phyloP scores from a whole-genome alignment of 2,888 invertebrate species.

The Tortricodes alternella region DNA sequence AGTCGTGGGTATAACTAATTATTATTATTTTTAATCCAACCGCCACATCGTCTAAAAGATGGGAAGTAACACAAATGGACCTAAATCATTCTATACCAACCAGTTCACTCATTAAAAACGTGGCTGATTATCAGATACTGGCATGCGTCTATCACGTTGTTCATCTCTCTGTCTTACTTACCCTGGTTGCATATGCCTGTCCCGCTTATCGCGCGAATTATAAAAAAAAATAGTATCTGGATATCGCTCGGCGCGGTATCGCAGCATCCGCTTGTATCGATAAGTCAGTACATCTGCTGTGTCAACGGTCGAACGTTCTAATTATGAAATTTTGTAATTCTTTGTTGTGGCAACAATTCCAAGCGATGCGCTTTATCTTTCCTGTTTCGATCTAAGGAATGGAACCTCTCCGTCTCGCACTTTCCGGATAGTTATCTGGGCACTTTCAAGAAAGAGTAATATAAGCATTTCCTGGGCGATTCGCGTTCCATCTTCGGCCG shows the following conservation, averaged over 20 bases:
- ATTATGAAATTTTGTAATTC: constrained; percentile 28
- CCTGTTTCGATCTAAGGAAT: no score
- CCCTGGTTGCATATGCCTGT: constrained; percentile 35
- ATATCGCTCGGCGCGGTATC: constrained; percentile 27
- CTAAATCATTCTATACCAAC: constrained; percentile 23
- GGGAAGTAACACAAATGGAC: no score
- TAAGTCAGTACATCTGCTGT: constrained; percentile 65
- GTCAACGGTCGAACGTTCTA: constrained; percentile 55
- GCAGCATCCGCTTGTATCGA: constrained; percentile 39
- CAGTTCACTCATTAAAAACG: constrained; percentile 27
- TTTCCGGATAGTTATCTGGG: no score
- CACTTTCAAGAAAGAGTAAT: no score
- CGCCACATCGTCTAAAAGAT: no score
- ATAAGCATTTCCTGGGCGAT: no score
- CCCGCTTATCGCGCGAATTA: constrained; percentile 58
- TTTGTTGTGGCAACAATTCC: no score
- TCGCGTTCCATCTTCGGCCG: no score
- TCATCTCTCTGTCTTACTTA: constrained; percentile 52
- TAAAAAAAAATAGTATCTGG: constrained; percentile 56
- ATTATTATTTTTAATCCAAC: no score
- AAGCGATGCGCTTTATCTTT: no score
- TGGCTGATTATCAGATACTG: constrained; percentile 44
- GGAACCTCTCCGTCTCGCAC: no score
- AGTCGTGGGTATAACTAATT: no score
- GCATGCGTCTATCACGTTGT: constrained; percentile 67